Evolutionary conservation across 2,888 invertebrate genomes (phyloP).

Genomic region (Oscheius myriophilus): DNA sequence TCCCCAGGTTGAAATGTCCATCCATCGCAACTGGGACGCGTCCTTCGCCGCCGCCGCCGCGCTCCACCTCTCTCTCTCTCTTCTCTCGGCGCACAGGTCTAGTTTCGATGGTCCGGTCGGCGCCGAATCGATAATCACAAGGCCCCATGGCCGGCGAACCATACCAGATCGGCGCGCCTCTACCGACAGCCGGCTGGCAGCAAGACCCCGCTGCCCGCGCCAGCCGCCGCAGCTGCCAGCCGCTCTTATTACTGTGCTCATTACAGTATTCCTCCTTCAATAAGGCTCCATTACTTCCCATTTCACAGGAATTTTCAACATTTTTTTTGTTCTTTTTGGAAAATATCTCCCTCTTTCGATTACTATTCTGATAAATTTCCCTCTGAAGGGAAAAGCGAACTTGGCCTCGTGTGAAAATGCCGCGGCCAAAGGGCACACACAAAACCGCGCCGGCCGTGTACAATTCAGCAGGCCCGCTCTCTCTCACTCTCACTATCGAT

Average conservation of each 20-base stretch:
- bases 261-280: too few relatives aligned
- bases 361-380: too few relatives aligned
- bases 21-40: constrained; percentile 23
- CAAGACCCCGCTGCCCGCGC: not conserved
- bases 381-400: too few relatives aligned
- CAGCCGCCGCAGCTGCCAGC: not conserved
- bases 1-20: constrained; percentile 19
- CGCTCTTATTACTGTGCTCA: not conserved
- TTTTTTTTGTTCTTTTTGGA: too few relatives aligned
- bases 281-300: too few relatives aligned
- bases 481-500: too few relatives aligned
- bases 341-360: too few relatives aligned
- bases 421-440: too few relatives aligned
- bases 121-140: constrained; percentile 33
- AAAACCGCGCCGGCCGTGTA: too few relatives aligned
- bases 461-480: too few relatives aligned
- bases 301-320: too few relatives aligned
- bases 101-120: constrained; percentile 35
- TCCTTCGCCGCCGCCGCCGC: constrained; percentile 15
- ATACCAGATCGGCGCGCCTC: constrained; percentile 31
- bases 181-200: constrained; percentile 29
- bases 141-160: constrained; percentile 35
- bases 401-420: too few relatives aligned
- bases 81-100: constrained; percentile 21
- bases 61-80: constrained; percentile 10